phyloP scores from a whole-genome alignment of 1,140 invertebrate species.

The Cecropterus lyciades region DNA sequence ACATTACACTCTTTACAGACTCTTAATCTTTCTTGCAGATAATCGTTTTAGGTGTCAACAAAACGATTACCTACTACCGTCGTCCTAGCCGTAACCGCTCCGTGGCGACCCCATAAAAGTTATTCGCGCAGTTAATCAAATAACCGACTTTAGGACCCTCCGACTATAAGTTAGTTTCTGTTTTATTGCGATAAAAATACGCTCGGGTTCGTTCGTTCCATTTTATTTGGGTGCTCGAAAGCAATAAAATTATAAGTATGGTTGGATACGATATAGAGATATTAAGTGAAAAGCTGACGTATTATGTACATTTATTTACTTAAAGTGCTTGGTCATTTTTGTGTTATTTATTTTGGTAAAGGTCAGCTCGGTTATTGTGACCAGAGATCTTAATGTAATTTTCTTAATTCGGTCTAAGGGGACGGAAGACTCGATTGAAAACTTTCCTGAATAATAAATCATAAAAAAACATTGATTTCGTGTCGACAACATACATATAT shows the following conservation, averaged over 20 bases:
- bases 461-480: too few species aligned
- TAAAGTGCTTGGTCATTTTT: neutral
- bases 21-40: too few species aligned
- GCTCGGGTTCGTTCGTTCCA: constrained; percentile 6
- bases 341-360: neutral
- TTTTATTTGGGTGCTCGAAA: constrained; percentile 23
- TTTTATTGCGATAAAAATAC: constrained; percentile 32
- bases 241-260: constrained; percentile 19
- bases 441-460: too few species aligned
- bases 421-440: too few species aligned
- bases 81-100: neutral
- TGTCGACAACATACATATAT: too few species aligned
- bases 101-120: constrained; percentile 15
- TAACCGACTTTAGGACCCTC: constrained; percentile 22
- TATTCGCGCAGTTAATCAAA: constrained; percentile 29
- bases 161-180: constrained; percentile 19
- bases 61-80: neutral
- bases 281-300: constrained; percentile 24
- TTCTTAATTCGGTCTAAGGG: too few species aligned
- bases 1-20: too few species aligned
- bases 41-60: neutral
- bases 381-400: too few species aligned
- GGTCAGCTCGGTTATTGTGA: neutral
- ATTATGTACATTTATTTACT: constrained; percentile 3
- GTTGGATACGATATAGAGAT: constrained; percentile 16